Evolutionary conservation across 2,888 invertebrate genomes (phyloP).

Genomic region (Cinara cedri): DNA sequence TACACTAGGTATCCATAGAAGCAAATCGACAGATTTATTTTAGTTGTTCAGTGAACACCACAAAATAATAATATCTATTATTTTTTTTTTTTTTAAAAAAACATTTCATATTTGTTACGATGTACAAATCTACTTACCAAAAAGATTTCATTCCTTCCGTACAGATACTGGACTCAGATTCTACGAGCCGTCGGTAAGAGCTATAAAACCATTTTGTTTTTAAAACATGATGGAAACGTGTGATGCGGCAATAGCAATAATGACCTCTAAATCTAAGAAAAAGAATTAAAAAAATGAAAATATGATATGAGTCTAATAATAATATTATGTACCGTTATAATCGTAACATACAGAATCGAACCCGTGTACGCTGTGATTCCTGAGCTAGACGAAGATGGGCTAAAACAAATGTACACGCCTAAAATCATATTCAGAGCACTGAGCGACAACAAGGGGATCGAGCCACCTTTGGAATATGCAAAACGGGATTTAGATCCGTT

Average conservation of each 20-base stretch:
- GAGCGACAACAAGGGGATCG: slow-evolving; percentile 24
- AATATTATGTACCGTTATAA: neutral
- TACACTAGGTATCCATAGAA: too few relatives aligned
- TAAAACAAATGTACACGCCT: slow-evolving; percentile 8
- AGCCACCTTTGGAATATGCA: slow-evolving; percentile 27
- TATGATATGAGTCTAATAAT: too few relatives aligned
- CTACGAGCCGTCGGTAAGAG: too few relatives aligned
- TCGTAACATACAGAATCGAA: slow-evolving; percentile 8
- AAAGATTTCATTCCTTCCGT: slow-evolving; percentile 13
- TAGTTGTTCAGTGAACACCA: too few relatives aligned
- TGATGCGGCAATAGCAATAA: too few relatives aligned
- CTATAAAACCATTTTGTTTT: too few relatives aligned
- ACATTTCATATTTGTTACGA: too few relatives aligned
- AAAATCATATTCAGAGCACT: neutral
- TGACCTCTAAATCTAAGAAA: too few relatives aligned
- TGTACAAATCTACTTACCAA: slow-evolving; percentile 29
- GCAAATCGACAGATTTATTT: too few relatives aligned
- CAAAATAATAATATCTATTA: too few relatives aligned
- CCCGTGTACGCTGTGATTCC: slow-evolving; percentile 16
- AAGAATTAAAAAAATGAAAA: neutral
- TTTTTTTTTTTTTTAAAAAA: too few relatives aligned
- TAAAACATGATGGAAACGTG: too few relatives aligned
- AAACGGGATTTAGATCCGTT: neutral
- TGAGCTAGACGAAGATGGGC: neutral
- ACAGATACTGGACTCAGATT: neutral